phyloP scores from a whole-genome alignment of 1,140 invertebrate species.

The Drosophila kanapiae region DNA sequence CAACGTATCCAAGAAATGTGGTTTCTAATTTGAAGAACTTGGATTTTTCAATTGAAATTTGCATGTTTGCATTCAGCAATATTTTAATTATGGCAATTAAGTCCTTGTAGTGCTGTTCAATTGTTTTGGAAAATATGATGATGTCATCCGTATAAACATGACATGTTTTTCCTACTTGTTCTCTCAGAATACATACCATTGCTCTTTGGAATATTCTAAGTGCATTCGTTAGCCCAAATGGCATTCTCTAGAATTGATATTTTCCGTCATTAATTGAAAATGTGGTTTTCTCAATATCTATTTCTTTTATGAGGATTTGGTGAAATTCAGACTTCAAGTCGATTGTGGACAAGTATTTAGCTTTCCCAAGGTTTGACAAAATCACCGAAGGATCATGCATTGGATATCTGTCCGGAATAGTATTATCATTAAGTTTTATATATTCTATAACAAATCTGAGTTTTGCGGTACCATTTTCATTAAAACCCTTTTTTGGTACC shows the following conservation, averaged over 20 bases:
- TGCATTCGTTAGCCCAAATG: background rate
- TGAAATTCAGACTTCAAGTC: background rate
- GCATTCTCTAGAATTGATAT: background rate
- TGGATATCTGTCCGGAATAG: conserved; percentile 5
- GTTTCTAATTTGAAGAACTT: conserved; percentile 3
- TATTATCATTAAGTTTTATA: conserved; percentile 13
- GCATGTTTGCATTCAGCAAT: conserved; percentile 1
- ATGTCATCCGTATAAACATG: too few relatives aligned
- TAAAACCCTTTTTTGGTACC: conserved; percentile 1
- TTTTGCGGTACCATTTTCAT: background rate
- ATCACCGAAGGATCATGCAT: conserved; percentile 1
- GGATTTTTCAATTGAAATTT: too few relatives aligned
- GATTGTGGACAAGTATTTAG: background rate
- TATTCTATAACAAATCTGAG: background rate
- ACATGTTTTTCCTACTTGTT: conserved; percentile 36
- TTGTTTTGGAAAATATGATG: conserved; percentile 5
- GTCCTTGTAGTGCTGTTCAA: too few relatives aligned
- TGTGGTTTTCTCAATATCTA: background rate
- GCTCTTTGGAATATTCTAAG: too few relatives aligned
- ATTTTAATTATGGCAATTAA: too few relatives aligned
- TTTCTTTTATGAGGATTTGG: background rate
- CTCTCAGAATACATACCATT: background rate
- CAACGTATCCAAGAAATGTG: background rate
- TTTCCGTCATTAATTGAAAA: background rate
- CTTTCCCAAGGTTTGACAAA: conserved; percentile 1